Evolutionary conservation across 1,140 invertebrate species (phyloP).

Genomic region (Lordiphosa collinella): DNA sequence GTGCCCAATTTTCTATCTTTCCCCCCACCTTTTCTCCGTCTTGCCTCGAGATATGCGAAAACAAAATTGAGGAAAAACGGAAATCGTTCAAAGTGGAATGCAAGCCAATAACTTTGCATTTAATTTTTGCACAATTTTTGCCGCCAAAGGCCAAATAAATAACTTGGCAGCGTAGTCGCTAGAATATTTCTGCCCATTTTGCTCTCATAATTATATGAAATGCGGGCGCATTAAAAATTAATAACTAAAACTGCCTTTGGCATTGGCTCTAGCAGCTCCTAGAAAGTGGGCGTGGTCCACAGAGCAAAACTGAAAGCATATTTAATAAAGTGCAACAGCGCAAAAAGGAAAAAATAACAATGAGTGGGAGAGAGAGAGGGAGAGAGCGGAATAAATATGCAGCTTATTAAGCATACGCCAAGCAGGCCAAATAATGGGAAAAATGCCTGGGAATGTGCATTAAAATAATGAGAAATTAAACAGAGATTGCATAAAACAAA

Average conservation of each 20-base stretch:
- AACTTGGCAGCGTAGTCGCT: slow-evolving; percentile 33
- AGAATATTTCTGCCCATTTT: slow-evolving; percentile 27
- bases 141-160: slow-evolving; percentile 46
- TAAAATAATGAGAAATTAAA: slow-evolving; percentile 50
- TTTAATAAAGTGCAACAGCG: slow-evolving; percentile 42
- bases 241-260: slow-evolving; percentile 53
- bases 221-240: slow-evolving; percentile 52
- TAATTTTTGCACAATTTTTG: slow-evolving; percentile 39
- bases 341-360: slow-evolving; percentile 27
- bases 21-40: neutral
- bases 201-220: slow-evolving; percentile 36
- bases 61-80: neutral
- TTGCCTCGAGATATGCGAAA: neutral
- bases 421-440: slow-evolving; percentile 34
- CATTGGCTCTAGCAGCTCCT: slow-evolving; percentile 1
- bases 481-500: slow-evolving; percentile 21
- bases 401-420: slow-evolving; percentile 50
- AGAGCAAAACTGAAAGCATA: slow-evolving; percentile 42
- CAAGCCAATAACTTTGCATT: slow-evolving; percentile 36
- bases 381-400: slow-evolving; percentile 6
- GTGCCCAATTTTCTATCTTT: slow-evolving; percentile 1
- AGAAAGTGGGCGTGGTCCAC: slow-evolving; percentile 1
- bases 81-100: slow-evolving; percentile 11
- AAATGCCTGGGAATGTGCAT: slow-evolving; percentile 30
- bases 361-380: slow-evolving; percentile 7